phyloP scores from a whole-genome alignment of 2,888 invertebrate genomes.

The Drosophila subquinaria region DNA sequence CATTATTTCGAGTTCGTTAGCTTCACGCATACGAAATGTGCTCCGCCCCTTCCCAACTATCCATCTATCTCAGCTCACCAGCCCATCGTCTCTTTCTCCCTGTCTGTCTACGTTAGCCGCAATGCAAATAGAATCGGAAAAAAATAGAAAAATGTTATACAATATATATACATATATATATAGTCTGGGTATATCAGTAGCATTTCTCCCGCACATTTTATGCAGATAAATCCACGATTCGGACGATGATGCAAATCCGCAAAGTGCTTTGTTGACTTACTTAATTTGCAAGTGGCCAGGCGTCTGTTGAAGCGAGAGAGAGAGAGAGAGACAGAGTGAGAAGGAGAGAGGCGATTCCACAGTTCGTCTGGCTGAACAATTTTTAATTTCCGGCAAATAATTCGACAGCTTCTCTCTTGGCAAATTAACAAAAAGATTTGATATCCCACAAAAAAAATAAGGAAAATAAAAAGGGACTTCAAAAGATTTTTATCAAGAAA shows the following conservation, averaged over 20 bases:
- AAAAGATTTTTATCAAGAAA: slow-evolving; percentile 57
- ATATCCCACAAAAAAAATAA: background rate
- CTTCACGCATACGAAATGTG: slow-evolving; percentile 80
- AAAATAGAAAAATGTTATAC: slow-evolving; percentile 13
- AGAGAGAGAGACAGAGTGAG: slow-evolving; percentile 6
- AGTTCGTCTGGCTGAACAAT: slow-evolving; percentile 58
- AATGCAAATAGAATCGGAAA: slow-evolving; percentile 72
- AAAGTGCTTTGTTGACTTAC: slow-evolving; percentile 81
- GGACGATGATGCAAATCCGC: slow-evolving; percentile 68
- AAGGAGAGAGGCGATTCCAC: slow-evolving; percentile 9
- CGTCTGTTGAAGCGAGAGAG: slow-evolving; percentile 10
- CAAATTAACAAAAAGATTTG: slow-evolving; percentile 52
- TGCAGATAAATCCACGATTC: slow-evolving; percentile 71
- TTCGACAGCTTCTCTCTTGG: slow-evolving; percentile 46
- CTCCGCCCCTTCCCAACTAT: slow-evolving; percentile 7
- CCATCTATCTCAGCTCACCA: slow-evolving; percentile 5
- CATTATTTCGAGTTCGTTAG: slow-evolving; percentile 85
- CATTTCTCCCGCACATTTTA: slow-evolving; percentile 50
- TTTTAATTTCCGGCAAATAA: slow-evolving; percentile 73
- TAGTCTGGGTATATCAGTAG: slow-evolving; percentile 43
- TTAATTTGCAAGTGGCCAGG: slow-evolving; percentile 72
- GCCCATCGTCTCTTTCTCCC: slow-evolving; percentile 1
- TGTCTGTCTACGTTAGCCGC: slow-evolving; percentile 59
- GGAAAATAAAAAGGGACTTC: slow-evolving; percentile 50
- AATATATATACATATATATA: slow-evolving; percentile 13